These are phyloP conservation scores for Cepaea nemoralis DNA, from an alignment of 1,140 invertebrate genomes.

Conservation along the genomic window DNA sequence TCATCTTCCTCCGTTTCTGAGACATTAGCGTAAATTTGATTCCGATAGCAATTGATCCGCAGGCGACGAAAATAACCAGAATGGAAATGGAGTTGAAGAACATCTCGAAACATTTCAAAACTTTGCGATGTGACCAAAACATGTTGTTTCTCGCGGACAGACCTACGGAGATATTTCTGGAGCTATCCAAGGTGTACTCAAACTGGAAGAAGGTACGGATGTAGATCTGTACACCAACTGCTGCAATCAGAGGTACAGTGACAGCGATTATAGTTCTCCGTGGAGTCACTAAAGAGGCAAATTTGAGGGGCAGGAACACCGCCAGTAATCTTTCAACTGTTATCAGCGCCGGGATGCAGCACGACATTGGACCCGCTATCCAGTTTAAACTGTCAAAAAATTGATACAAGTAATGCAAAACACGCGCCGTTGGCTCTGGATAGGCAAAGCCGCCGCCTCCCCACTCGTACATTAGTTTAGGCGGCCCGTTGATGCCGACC, in stretches of 20 bases:
- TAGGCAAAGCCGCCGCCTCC: neutral
- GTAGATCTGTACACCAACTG: neutral
- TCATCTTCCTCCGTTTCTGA: neutral
- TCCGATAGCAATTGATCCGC: conserved; percentile 10
- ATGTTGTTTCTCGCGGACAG: neutral
- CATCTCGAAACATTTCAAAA: neutral
- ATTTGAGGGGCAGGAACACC: conserved; percentile 26
- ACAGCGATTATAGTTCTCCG: conserved; percentile 6
- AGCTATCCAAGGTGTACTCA: neutral
- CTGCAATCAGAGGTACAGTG: neutral
- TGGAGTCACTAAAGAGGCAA: neutral
- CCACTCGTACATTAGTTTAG: conserved; percentile 19
- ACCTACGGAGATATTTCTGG: neutral
- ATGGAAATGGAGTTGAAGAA: neutral
- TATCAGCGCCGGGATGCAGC: conserved; percentile 8
- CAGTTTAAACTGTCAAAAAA: conserved; percentile 28
- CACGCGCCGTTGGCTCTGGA: neutral
- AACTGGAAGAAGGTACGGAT: conserved; percentile 8
- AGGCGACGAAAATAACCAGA: neutral
- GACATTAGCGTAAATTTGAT: conserved; percentile 11
- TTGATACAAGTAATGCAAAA: conserved; percentile 18
- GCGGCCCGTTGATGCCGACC: conserved; percentile 1
- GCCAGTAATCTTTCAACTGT: conserved; percentile 25
- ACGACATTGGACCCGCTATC: neutral
- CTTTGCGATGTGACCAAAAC: neutral